Base-by-base conservation (phyloP, 2,888 invertebrate species). In the Endotricha flammealis region DNA sequence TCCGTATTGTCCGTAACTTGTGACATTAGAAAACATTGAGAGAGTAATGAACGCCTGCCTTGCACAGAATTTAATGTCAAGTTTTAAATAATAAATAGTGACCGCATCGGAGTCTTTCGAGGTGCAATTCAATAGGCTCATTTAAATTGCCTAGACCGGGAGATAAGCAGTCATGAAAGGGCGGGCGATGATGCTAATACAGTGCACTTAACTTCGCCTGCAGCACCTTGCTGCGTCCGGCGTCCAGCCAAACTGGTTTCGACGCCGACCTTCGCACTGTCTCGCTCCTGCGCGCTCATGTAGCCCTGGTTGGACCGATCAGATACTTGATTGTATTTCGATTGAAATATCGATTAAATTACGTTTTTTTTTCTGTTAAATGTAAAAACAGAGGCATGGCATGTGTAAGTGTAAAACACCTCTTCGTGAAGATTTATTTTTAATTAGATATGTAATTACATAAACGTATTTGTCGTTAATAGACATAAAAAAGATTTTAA, bases 101-200 rank as follows among this genome's bases (percentile, higher is more conserved):
- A 29, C 20, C 13, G 35, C 20, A 20, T 10, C 8, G 20, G 22
- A 29, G 20, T 29, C 28, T 29, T 22, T 28, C 20, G 22, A 47
- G 52, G 58, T 52, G 63, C 68, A 67, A 74, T 79, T 81, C 72
- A 80, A 79, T 80, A 70, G 78, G 66, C 66, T 62, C 68, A 73
- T 79, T 81, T 78, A 74, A 72, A 77, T 69, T 56, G 69, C 57
- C 70, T 71, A 72, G 72, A 68, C 70, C 52, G 61, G 64, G 63
- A 74, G 82, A 82, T 82, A 81, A 82, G 77, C 64, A 65, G 68
- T 77, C 78, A 75, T 72, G 75, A 81, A 83, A 82, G 81, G 80
- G 80, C 78, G 67, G 68, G 65, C 77, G 81, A 76, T 74, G 78
- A 79, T 75, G 75, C 64, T 82, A 83, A 79, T 81, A 73, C 72